A percentile compares a stretch with the other conserved stretches of the same genome.
These are phyloP conservation scores for Heterodera carotae DNA, from an alignment of 1,140 invertebrate species.

Conservation along the genomic window DNA sequence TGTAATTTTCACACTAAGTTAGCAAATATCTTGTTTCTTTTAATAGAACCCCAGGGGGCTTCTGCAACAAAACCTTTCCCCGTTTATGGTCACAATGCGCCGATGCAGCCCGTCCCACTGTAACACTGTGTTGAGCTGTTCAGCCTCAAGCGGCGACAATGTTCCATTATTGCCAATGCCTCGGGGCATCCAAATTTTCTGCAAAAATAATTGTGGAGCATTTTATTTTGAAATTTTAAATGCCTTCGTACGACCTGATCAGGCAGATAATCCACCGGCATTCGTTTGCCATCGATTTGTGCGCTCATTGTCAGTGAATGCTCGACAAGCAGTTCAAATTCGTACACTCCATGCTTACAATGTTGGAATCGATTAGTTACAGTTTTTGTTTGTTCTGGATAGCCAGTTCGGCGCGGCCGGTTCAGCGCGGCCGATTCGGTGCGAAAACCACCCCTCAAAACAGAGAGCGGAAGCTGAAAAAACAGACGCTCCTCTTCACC, in stretches of 20 bases:
- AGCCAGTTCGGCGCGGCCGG: too few species aligned
- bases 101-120: slow-evolving; percentile 32
- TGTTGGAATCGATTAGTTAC: neutral
- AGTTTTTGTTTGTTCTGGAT: too few species aligned
- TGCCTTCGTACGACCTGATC: neutral
- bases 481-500: too few species aligned
- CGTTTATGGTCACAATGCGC: slow-evolving; percentile 55
- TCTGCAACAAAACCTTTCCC: slow-evolving; percentile 42
- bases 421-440: too few species aligned
- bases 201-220: neutral
- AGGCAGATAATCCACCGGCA: neutral
- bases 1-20: too few species aligned
- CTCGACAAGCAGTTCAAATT: slow-evolving; percentile 42
- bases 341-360: slow-evolving; percentile 57
- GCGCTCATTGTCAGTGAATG: slow-evolving; percentile 48
- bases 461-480: too few species aligned
- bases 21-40: too few species aligned
- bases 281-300: neutral
- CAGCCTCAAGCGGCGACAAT: neutral
- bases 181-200: neutral
- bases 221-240: neutral
- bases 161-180: neutral
- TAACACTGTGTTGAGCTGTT: slow-evolving; percentile 1
- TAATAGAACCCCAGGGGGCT: too few species aligned
- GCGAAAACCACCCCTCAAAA: too few species aligned